Evolutionary conservation across 2,113 vertebrate species (phyloP).

Genomic region (Lonchura striata): DNA sequence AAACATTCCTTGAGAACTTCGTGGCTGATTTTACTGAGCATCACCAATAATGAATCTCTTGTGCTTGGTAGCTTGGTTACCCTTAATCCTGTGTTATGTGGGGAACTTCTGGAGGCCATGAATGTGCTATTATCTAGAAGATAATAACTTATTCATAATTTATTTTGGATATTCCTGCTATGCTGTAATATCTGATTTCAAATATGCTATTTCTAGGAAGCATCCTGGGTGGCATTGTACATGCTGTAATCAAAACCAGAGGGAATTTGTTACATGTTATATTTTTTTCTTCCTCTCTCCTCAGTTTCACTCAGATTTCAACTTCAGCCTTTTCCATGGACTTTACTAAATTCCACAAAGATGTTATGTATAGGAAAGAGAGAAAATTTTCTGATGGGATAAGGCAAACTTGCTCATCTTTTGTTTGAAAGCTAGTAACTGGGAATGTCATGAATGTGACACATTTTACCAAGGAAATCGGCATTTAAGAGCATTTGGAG

Average conservation of each 20-base stretch:
- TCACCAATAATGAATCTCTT: background rate
- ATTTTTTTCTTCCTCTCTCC: background rate
- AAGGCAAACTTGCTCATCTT: background rate
- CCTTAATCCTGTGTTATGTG: background rate
- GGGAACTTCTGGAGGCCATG: background rate
- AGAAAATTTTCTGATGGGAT: background rate
- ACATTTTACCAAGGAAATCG: background rate
- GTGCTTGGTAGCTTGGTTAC: background rate
- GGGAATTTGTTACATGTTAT: background rate
- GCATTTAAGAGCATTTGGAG: background rate
- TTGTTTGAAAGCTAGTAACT: background rate
- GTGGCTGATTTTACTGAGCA: background rate
- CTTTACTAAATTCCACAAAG: background rate
- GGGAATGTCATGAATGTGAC: too few species aligned
- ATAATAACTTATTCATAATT: background rate
- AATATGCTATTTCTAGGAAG: background rate
- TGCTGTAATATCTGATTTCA: background rate
- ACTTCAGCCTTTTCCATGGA: background rate
- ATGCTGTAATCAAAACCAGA: background rate
- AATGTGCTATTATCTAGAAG: background rate
- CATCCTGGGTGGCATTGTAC: background rate
- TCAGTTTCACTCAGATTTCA: background rate
- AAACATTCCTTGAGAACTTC: background rate
- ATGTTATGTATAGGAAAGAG: background rate
- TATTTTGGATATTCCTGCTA: background rate